Conservation (phyloP, 2,797 vertebrate species). For the Phalloptychus januarius region DNA sequence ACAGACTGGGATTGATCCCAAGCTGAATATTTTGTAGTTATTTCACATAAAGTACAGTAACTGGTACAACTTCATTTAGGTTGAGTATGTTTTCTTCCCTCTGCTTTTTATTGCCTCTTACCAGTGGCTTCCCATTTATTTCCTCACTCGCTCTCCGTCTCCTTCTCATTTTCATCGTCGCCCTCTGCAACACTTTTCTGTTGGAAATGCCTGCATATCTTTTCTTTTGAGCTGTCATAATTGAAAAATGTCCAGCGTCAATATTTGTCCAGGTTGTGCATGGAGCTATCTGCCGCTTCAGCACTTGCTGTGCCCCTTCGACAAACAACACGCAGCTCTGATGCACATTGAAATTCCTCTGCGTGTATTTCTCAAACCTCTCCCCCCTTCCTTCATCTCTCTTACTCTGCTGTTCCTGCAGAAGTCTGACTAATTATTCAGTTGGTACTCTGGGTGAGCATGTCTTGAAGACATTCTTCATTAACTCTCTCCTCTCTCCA, state of each 20-base stretch:
- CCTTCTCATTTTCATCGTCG: slow-evolving; percentile 6
- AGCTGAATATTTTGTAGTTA: neutral
- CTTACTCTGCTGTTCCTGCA: slow-evolving; percentile 7
- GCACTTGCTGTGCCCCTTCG: slow-evolving; percentile 41
- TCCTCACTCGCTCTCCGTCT: neutral
- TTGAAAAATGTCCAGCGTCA: slow-evolving; percentile 48
- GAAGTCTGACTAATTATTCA: slow-evolving; percentile 25
- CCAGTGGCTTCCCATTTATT: neutral
- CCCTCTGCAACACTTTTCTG: slow-evolving; percentile 27
- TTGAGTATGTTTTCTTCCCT: neutral
- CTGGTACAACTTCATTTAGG: neutral
- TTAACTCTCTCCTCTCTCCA: slow-evolving; percentile 7
- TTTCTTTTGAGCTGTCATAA: slow-evolving; percentile 23
- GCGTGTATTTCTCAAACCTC: slow-evolving; percentile 7
- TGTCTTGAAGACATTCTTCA: slow-evolving; percentile 37
- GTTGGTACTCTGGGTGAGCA: slow-evolving; percentile 14
- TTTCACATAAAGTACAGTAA: neutral
- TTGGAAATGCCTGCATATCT: slow-evolving; percentile 8
- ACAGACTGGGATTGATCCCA: slow-evolving; percentile 3
- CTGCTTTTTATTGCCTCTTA: neutral
- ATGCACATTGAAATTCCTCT: slow-evolving; percentile 34
- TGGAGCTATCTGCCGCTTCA: slow-evolving; percentile 56
- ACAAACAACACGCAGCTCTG: slow-evolving; percentile 50
- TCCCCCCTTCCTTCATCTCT: neutral
- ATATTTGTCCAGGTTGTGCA: slow-evolving; percentile 58